phyloP scores from a whole-genome alignment of 2,888 invertebrate genomes.

The Polyommatus iphigenia region DNA sequence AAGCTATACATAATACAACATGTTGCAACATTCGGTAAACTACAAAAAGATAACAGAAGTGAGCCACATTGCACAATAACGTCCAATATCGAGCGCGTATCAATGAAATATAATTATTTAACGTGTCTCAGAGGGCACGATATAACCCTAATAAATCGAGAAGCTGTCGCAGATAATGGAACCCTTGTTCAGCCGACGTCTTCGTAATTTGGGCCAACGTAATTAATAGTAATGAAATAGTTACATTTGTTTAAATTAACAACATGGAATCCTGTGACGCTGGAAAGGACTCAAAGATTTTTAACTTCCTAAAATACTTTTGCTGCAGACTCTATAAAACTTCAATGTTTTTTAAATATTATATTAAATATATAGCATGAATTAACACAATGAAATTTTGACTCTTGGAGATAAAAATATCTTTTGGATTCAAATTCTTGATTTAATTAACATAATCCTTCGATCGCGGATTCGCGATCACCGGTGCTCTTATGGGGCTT shows the following conservation, averaged over 20 bases:
- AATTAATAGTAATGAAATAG: slow-evolving; percentile 29
- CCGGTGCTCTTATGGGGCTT: too few species aligned
- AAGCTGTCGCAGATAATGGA: slow-evolving; percentile 47
- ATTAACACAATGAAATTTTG: too few species aligned
- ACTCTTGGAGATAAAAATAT: too few species aligned
- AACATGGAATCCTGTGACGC: neutral
- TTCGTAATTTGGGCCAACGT: slow-evolving; percentile 33
- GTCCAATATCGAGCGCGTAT: slow-evolving; percentile 32
- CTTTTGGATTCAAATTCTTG: too few species aligned
- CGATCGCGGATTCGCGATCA: too few species aligned
- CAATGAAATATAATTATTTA: slow-evolving; percentile 48
- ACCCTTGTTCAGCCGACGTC: slow-evolving; percentile 43
- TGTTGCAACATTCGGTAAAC: slow-evolving; percentile 6
- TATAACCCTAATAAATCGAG: slow-evolving; percentile 49
- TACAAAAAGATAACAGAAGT: slow-evolving; percentile 2
- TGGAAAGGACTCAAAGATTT: neutral
- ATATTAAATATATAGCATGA: too few species aligned
- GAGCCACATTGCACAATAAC: neutral
- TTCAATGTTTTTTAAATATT: too few species aligned
- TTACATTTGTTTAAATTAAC: slow-evolving; percentile 22
- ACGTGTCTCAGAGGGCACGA: slow-evolving; percentile 47
- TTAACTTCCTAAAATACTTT: too few species aligned
- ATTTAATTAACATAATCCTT: too few species aligned
- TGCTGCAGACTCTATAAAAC: too few species aligned
- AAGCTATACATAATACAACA: neutral